Evolutionary conservation across 2,113 vertebrate species (phyloP).

Genomic region (Pomatostomus ruficeps): DNA sequence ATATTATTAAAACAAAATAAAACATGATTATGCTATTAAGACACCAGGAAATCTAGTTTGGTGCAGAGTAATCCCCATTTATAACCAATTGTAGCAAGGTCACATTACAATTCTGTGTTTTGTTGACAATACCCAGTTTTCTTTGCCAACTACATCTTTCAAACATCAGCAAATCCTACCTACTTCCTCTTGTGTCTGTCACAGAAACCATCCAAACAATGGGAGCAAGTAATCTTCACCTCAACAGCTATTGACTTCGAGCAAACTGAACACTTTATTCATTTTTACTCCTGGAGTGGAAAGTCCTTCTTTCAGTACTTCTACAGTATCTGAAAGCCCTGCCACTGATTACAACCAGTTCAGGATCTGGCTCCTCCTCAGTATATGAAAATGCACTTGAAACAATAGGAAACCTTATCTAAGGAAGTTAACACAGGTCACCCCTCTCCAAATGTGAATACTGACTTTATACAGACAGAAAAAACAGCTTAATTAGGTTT

Average conservation of each 20-base stretch:
- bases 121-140: constrained; percentile 34
- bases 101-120: not conserved
- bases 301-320: constrained; percentile 7
- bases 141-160: constrained; percentile 13
- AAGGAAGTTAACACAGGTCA: constrained; percentile 27
- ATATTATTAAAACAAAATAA: not conserved
- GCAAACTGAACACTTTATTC: constrained; percentile 19
- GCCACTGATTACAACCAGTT: not conserved
- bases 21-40: not conserved
- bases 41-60: not conserved
- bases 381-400: constrained; percentile 14
- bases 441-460: not conserved
- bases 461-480: not conserved
- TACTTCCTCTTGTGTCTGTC: constrained; percentile 45
- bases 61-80: constrained; percentile 1
- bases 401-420: constrained; percentile 56
- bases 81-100: not conserved
- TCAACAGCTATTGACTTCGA: constrained; percentile 23
- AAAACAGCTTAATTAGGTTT: not conserved
- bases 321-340: not conserved
- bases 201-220: constrained; percentile 55
- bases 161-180: constrained; percentile 46
- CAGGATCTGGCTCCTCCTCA: constrained; percentile 54
- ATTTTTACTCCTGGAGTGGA: constrained; percentile 20
- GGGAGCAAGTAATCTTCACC: constrained; percentile 31